Evolutionary conservation across 2,113 vertebrate genomes (phyloP).

Genomic region (Protomyctophum bolini): DNA sequence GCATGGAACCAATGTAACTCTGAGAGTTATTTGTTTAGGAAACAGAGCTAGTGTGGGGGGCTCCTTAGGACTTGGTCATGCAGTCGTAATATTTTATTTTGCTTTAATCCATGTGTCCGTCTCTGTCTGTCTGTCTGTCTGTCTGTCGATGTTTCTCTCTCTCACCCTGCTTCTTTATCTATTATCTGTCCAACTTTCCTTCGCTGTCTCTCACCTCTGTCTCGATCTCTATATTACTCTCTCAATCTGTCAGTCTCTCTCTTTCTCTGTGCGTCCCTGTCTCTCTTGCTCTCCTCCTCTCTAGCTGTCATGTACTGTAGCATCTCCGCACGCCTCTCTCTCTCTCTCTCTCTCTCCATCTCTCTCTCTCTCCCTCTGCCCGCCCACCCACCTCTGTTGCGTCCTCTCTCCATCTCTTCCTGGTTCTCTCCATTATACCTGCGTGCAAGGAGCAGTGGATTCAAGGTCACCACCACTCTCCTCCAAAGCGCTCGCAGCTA

Average conservation of each 20-base stretch:
- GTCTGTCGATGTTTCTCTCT: conserved; percentile 3
- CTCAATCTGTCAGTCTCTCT: neutral
- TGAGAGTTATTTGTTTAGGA: no score
- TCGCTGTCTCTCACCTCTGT: neutral
- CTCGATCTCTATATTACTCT: neutral
- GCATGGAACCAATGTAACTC: no score
- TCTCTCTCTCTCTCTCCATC: neutral
- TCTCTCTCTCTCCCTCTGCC: neutral
- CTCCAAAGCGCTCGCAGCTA: conserved; percentile 68
- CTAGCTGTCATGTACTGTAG: neutral
- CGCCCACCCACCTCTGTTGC: neutral
- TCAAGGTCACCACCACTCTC: conserved; percentile 71
- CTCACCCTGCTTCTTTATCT: conserved; percentile 2
- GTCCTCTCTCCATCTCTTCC: conserved; percentile 50
- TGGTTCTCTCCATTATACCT: conserved; percentile 61
- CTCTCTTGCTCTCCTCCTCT: neutral
- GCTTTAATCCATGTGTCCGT: no score
- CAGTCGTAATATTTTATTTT: no score
- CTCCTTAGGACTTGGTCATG: no score
- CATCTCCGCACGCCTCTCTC: neutral
- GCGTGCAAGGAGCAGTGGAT: conserved; percentile 49
- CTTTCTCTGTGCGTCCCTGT: neutral
- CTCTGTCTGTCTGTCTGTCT: conserved; percentile 15
- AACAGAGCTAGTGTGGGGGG: no score
- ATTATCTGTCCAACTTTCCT: conserved; percentile 1